Base-by-base conservation (phyloP, 2,888 invertebrate species). In the Adineta ricciae region DNA sequence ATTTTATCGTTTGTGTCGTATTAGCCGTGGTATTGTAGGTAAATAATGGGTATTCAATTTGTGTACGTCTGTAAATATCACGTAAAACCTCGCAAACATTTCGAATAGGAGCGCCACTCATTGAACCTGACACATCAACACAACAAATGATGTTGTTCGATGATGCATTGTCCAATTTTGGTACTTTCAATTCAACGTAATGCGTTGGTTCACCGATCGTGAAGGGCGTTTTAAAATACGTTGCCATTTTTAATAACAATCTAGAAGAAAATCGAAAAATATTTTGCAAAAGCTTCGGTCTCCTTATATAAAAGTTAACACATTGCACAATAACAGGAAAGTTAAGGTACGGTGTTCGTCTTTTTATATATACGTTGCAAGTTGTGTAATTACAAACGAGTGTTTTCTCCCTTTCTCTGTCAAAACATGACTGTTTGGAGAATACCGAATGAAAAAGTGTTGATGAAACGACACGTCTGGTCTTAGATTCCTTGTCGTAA, bases 21-120 rank as follows among this genome's bases (percentile, higher is more conserved):
- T 84, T 56, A 64, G 84, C 84, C 21, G 21, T 64, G 46, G 46
- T 41, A 84, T 84, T 84, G 46, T 84, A 84, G 24, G 84, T 84
- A 72, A 84, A 84, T n/a, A 84, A 27, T 46, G 84, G 46, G 72
- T 84, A 84, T 41, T 84, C 84, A 84, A 84, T 72, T 72, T 84
- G 14, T 27, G 84, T 84, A 64, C 64, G 84, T n/a, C 72, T 46
- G 27, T 84, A 84, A 49, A 84, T 84, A 84, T 84, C 64, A 32
- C 72, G 64, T 64, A 84, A 64, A 46, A 84, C 72, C 72, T 49
- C 64, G 46, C 84, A 84, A 41, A 84, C 84, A 84, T 84, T 84
- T 46, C 84, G 84, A 64, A 84, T 84, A 21, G 84, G 84, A 27
- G 64, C 72, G 32, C 84, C 84, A 27, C 84, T 46, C 84, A 84